Evolutionary conservation across 1,140 invertebrate genomes (phyloP).

Genomic region (Panagrolaimus sp.): DNA sequence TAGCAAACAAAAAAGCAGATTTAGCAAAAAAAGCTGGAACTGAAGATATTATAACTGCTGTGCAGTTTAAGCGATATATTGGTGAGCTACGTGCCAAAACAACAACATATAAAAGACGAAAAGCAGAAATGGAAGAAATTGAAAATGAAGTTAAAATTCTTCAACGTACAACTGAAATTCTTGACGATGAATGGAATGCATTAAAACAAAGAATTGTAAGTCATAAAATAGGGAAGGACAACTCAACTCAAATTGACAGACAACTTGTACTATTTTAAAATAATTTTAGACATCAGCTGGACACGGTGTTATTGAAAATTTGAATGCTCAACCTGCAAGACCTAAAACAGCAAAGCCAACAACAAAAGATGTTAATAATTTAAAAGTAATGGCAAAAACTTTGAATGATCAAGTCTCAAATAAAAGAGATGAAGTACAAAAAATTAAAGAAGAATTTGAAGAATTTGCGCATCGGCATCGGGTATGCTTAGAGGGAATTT

Average conservation of each 20-base stretch:
- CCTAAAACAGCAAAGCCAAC: conserved; percentile 1
- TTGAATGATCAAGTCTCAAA: neutral
- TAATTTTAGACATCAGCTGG: neutral
- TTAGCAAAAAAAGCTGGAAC: neutral
- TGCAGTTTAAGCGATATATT: neutral
- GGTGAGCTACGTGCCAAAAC: neutral
- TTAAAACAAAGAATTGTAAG: neutral
- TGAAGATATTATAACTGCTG: neutral
- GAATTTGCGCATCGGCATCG: neutral
- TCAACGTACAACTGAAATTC: neutral
- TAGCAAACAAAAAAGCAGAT: neutral
- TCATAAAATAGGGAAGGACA: neutral
- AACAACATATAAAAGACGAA: neutral
- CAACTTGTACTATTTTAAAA: too few species aligned
- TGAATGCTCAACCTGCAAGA: neutral
- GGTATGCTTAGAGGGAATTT: too few species aligned
- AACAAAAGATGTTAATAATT: neutral
- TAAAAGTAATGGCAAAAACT: neutral
- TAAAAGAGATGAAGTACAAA: neutral
- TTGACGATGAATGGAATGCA: neutral
- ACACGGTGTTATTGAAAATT: neutral
- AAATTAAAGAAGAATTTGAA: neutral
- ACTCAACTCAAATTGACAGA: too few species aligned
- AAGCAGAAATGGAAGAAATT: neutral
- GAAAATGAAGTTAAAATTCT: conserved; percentile 10